A percentile compares a stretch with the other conserved stretches of the same genome.
These are phyloP conservation scores for Ophion slaviceki DNA, from an alignment of 2,888 invertebrate genomes.

Conservation along the genomic window DNA sequence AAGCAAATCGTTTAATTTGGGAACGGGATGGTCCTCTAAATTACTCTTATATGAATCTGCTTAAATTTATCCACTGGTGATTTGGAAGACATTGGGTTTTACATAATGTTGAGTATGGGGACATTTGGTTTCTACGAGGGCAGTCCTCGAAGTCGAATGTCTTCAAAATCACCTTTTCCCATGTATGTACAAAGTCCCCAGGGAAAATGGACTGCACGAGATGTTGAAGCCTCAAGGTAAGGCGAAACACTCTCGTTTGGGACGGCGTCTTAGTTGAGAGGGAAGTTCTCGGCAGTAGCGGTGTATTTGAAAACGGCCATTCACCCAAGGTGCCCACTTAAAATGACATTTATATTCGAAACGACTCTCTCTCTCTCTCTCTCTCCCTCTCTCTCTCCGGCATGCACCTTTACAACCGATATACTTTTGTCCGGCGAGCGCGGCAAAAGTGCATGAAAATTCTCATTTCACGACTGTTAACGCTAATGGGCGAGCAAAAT, in stretches of 20 bases:
- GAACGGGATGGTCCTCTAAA: no score
- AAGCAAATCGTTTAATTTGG: no score
- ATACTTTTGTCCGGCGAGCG: constrained; percentile 33
- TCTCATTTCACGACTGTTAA: constrained; percentile 50
- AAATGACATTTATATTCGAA: constrained; percentile 59
- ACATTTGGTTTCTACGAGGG: no score
- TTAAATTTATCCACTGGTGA: no score
- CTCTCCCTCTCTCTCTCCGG: no score
- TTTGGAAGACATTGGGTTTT: no score
- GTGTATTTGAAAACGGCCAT: constrained; percentile 10
- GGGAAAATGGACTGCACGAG: no score
- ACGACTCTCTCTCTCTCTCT: constrained; percentile 18
- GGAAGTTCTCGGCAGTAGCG: constrained; percentile 32
- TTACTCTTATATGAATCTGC: no score
- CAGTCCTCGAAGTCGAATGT: no score
- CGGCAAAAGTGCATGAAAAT: constrained; percentile 40
- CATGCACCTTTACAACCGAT: constrained; percentile 22
- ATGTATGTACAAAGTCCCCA: no score
- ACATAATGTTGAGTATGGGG: no score
- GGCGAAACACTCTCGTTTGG: constrained; percentile 24
- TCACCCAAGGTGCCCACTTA: constrained; percentile 40
- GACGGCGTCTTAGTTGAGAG: constrained; percentile 27
- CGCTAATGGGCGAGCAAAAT: constrained; percentile 37
- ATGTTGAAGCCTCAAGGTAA: not conserved
- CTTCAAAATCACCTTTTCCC: no score